Percentiles rank a stretch among this genome's conserved stretches.
phyloP scores from a whole-genome alignment of 2,888 invertebrate species.

The Metacarcinus magister region DNA sequence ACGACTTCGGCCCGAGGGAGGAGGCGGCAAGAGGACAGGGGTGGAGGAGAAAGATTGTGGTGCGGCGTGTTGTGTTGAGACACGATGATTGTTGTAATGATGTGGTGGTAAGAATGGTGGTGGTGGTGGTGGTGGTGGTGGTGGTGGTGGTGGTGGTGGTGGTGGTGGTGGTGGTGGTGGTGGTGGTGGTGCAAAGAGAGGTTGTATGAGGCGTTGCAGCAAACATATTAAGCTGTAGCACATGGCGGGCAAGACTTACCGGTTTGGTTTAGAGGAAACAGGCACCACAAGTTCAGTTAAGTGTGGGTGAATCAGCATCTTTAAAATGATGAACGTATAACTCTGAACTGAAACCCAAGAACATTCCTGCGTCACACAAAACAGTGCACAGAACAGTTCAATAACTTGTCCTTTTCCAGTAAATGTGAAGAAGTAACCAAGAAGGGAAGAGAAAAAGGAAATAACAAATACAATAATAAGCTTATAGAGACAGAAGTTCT shows the following conservation, averaged over 20 bases:
- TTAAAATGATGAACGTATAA: not conserved
- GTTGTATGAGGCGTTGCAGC: not conserved
- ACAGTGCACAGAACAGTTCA: not conserved
- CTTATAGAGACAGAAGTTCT: not conserved
- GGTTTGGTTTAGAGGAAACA: not conserved
- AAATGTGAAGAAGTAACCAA: not conserved
- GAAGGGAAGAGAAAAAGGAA: not conserved
- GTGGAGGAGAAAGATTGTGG: not conserved
- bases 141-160: constrained; percentile 35
- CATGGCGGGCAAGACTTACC: not conserved
- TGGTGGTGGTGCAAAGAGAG: not conserved
- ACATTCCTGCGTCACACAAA: not conserved
- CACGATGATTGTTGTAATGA: not conserved
- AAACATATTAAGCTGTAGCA: not conserved
- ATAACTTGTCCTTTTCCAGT: not conserved
- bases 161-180: constrained; percentile 22
- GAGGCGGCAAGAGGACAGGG: not conserved
- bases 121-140: constrained; percentile 26
- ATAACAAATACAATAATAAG: not conserved
- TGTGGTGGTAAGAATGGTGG: constrained; percentile 22
- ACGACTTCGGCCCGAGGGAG: not conserved
- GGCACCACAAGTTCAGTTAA: not conserved
- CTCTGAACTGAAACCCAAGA: not conserved
- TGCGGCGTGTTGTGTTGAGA: not conserved
- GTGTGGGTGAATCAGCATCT: not conserved